Conservation (phyloP, 2,888 invertebrate species). For the Meghimatium bilineatum region DNA sequence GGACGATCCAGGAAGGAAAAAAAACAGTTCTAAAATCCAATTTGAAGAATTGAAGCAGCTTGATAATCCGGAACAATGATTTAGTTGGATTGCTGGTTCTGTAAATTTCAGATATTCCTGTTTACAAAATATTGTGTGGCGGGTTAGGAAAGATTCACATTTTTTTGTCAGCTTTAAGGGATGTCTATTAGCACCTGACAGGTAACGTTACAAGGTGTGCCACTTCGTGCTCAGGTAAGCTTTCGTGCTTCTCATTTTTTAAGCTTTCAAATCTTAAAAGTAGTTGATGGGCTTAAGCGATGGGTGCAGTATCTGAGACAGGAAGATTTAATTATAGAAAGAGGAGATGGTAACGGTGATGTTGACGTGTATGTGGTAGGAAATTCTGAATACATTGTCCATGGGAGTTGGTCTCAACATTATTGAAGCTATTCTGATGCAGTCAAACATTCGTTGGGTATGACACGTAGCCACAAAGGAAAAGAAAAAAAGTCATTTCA, state of each 20-base stretch:
- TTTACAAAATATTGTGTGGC: not conserved
- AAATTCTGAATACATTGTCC: no score
- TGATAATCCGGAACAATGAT: not conserved
- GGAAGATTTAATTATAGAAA: not conserved
- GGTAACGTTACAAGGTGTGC: not conserved
- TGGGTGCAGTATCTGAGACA: no score
- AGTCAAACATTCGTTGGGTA: no score
- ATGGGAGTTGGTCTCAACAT: no score
- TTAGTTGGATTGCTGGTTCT: not conserved
- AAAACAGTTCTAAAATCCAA: not conserved
- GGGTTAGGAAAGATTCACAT: not conserved
- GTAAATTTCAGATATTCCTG: not conserved
- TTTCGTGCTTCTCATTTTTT: not conserved
- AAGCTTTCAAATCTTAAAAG: not conserved
- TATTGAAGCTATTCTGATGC: no score
- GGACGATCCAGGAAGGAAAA: not conserved
- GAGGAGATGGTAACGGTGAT: not conserved
- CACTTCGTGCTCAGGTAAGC: not conserved
- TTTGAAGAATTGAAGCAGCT: not conserved
- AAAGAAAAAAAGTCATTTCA: no score
- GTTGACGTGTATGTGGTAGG: no score
- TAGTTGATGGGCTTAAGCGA: not conserved
- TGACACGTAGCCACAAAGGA: no score
- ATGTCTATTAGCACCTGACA: constrained; percentile 1
- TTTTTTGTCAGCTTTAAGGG: not conserved